Evolutionary conservation across 2,113 vertebrate species (phyloP), one percentile per base, ranked within the genome.

Genomic region (Ictidomys tridecemlineatus): DNA sequence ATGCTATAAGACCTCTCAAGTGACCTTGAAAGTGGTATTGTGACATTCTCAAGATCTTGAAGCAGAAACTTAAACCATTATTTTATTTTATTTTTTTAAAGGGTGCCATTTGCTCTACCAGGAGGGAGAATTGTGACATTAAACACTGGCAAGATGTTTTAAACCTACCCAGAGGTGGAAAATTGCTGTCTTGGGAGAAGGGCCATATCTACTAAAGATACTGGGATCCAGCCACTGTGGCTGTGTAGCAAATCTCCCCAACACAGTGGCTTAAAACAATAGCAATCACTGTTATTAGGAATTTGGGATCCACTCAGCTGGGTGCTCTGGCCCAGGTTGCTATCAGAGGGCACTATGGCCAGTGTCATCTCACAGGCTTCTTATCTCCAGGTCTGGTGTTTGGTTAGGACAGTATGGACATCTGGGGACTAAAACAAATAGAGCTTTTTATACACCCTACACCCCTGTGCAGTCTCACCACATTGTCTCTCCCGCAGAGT

Each of bases 51-150:
- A n/a, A 70, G 39, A 90, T 74, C 76, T 90, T 88, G 45, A 93
- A 95, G 95, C 82, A 73, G 77, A 97, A 87, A 77, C 84, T 74
- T 72, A 95, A 97, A 93, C 96, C 63, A 67, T 74, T 53, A 42
- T 30, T 34, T 61, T 37, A 72, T 82, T 67, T 74, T 61, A 42
- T 30, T 34, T 61, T 37, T 79, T 82, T 67, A 37, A n/a, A 56
- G 93, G 89, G 78, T 83, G 63, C 76, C 28, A 18, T 93, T 88
- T 89, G 83, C 32, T 84, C 65, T 77, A 37, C 17, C 56, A 65
- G 69, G 37, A 95, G 72, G 65, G 56, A 63, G 93, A 74, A 26
- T 89, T 96, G 83, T 93, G 89, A 96, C 77, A 96, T 94, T 73
- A 67, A 92, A 92, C 13, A 45, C 70, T 37, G 51, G 78, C 30